Evolutionary conservation across 2,888 invertebrate species (phyloP).

Genomic region (Blastobasis adustella): DNA sequence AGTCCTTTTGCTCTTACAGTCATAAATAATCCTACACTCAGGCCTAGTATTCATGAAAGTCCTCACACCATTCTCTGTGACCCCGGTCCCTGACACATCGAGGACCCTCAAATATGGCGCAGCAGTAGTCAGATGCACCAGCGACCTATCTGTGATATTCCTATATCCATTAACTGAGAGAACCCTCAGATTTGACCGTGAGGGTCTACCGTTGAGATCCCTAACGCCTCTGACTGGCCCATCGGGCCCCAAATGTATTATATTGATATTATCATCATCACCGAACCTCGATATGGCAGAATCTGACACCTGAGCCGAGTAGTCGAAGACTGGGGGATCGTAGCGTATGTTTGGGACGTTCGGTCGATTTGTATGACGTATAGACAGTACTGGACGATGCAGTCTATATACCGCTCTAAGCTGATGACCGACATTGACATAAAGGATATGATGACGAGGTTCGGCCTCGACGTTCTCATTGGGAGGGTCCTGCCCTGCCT

Average conservation of each 20-base stretch:
- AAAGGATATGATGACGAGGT: conserved; percentile 33
- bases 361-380: background rate
- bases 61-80: conserved; percentile 76
- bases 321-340: conserved; percentile 18
- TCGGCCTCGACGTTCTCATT: conserved; percentile 13
- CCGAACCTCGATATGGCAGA: conserved; percentile 48
- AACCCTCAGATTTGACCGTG: conserved; percentile 62
- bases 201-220: conserved; percentile 27
- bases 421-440: conserved; percentile 37
- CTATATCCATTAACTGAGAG: conserved; percentile 75
- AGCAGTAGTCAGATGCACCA: conserved; percentile 76
- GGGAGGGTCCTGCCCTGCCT: too few relatives aligned
- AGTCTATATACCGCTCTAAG: conserved; percentile 26
- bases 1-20: background rate
- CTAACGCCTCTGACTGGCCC: conserved; percentile 15
- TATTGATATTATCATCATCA: conserved; percentile 39
- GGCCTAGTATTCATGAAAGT: conserved; percentile 75
- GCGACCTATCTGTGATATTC: conserved; percentile 76
- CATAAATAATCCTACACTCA: conserved; percentile 63
- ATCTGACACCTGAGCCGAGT: conserved; percentile 41
- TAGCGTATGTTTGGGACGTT: conserved; percentile 9
- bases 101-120: conserved; percentile 74
- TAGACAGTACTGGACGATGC: conserved; percentile 4
- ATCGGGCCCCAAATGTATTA: conserved; percentile 37
- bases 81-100: conserved; percentile 80